Evolutionary conservation across 2,797 vertebrate species (phyloP).

Genomic region (Sarcoramphus papa): DNA sequence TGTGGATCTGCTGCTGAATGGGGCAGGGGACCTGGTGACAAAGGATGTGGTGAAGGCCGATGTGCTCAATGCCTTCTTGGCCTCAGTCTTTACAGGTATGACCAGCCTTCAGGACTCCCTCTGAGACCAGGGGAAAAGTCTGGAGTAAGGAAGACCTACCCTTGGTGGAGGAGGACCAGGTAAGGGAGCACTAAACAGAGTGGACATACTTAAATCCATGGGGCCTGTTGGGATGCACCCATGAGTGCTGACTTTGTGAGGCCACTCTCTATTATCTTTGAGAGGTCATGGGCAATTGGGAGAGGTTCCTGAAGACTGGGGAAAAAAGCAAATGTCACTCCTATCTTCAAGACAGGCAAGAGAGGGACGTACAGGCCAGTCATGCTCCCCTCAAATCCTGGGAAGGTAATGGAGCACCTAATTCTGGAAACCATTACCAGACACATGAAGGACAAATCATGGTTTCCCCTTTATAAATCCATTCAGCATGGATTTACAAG

Average conservation of each 20-base stretch:
- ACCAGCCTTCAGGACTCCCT: background rate
- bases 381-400: background rate
- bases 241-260: background rate
- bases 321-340: background rate
- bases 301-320: background rate
- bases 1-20: background rate
- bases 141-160: background rate
- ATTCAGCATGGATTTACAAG: background rate
- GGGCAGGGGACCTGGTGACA: background rate
- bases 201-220: too few relatives aligned
- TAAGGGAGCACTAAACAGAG: background rate
- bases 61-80: background rate
- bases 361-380: background rate
- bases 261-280: background rate
- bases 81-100: background rate
- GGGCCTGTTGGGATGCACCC: background rate
- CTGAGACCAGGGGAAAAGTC: background rate
- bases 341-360: background rate
- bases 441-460: background rate
- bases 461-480: too few relatives aligned
- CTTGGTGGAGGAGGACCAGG: background rate
- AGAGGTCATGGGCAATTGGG: too few relatives aligned
- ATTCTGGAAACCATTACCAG: background rate
- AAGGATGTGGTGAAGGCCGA: background rate
- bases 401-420: background rate